Percentiles rank a stretch among this genome's conserved stretches.
Evolutionary conservation across 2,888 invertebrate species (phyloP).

Genomic region (Philopedon plagiatum): DNA sequence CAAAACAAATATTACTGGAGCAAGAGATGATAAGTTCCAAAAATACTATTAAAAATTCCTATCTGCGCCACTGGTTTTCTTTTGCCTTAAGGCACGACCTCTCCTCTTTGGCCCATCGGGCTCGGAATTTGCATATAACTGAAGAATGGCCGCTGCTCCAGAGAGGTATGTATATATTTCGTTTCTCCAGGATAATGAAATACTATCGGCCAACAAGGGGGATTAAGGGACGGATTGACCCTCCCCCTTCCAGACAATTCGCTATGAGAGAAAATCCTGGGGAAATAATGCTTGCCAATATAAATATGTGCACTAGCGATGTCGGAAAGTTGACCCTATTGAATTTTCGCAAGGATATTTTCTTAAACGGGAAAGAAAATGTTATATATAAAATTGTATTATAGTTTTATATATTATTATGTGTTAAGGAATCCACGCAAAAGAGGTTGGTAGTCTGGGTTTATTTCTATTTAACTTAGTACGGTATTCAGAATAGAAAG

Average conservation of each 20-base stretch:
- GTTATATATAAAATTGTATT: not conserved
- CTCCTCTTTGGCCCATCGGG: slow-evolving; percentile 49
- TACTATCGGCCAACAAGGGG: slow-evolving; percentile 57
- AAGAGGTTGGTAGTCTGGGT: too few relatives aligned
- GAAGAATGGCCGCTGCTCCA: slow-evolving; percentile 55
- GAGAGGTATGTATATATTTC: slow-evolving; percentile 49
- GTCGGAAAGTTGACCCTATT: not conserved
- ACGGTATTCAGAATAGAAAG: too few relatives aligned
- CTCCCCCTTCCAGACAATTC: slow-evolving; percentile 44
- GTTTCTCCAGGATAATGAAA: slow-evolving; percentile 62
- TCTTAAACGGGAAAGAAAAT: not conserved
- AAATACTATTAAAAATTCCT: too few relatives aligned
- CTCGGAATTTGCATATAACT: slow-evolving; percentile 67
- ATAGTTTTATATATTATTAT: not conserved
- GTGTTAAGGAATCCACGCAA: too few relatives aligned
- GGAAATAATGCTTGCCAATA: slow-evolving; percentile 30
- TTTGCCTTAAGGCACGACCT: slow-evolving; percentile 47
- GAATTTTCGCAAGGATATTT: not conserved
- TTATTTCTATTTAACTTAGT: too few relatives aligned
- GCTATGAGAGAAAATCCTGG: slow-evolving; percentile 4
- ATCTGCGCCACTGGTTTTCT: slow-evolving; percentile 9
- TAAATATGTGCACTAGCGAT: slow-evolving; percentile 18
- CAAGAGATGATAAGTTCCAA: too few relatives aligned
- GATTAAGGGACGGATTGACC: slow-evolving; percentile 51
- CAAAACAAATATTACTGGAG: too few relatives aligned